Evolutionary conservation across 2,797 vertebrate genomes (phyloP).

Genomic region (Pogonophryne albipinna): DNA sequence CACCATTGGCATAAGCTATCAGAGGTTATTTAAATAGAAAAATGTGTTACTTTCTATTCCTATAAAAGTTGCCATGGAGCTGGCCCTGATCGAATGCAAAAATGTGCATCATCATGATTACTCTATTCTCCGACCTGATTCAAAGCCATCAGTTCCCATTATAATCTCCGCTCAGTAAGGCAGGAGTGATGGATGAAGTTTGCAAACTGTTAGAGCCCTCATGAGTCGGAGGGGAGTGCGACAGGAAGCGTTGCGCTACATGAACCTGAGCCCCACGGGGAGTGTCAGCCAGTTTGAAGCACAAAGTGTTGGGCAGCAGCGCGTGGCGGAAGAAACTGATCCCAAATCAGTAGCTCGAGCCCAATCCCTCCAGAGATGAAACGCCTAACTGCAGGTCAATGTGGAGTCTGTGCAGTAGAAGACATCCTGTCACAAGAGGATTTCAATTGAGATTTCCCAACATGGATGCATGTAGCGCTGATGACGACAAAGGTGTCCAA

Average conservation of each 20-base stretch:
- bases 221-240: slow-evolving; percentile 1
- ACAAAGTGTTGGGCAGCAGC: slow-evolving; percentile 36
- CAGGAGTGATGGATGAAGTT: slow-evolving; percentile 24
- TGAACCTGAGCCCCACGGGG: slow-evolving; percentile 38
- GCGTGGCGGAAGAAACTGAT: slow-evolving; percentile 58
- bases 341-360: slow-evolving; percentile 42
- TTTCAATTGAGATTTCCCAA: neutral
- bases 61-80: slow-evolving; percentile 1
- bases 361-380: slow-evolving; percentile 5
- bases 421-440: neutral
- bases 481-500: neutral
- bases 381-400: neutral
- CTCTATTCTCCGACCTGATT: neutral
- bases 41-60: neutral
- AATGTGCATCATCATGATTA: slow-evolving; percentile 15
- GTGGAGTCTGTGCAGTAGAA: neutral
- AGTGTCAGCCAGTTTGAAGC: slow-evolving; percentile 30
- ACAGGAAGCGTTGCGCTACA: slow-evolving; percentile 19
- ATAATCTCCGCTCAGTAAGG: neutral
- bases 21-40: neutral
- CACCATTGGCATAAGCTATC: neutral
- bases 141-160: slow-evolving; percentile 28
- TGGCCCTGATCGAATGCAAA: slow-evolving; percentile 10
- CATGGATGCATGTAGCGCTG: neutral
- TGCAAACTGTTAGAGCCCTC: neutral